Evolutionary conservation across 92 coral and sea anemone genomes (phyloP).

Genomic region (Actinernus sp.): DNA sequence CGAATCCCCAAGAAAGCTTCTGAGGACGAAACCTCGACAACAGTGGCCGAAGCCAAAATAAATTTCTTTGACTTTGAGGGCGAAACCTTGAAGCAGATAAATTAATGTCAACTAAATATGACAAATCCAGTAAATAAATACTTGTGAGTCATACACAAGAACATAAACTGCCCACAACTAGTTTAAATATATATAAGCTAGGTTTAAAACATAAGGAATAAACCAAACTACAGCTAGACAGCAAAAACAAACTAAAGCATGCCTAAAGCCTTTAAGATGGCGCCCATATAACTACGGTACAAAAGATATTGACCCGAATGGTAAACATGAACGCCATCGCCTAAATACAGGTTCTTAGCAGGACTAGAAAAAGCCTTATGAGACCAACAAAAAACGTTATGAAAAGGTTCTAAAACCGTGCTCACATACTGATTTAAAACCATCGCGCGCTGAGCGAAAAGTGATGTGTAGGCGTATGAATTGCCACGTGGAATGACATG

Average conservation of each 20-base stretch:
- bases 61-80: too few species aligned
- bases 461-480: background rate
- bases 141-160: too few species aligned
- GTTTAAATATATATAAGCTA: too few species aligned
- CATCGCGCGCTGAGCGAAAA: slow-evolving; percentile 15
- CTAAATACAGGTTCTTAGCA: slow-evolving; percentile 26
- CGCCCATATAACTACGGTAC: slow-evolving; percentile 69
- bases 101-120: too few species aligned
- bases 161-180: too few species aligned
- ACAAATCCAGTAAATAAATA: too few species aligned
- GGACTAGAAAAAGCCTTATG: slow-evolving; percentile 38
- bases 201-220: too few species aligned
- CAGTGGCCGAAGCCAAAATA: too few species aligned
- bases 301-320: slow-evolving; percentile 47
- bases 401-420: slow-evolving; percentile 38
- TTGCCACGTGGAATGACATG: slow-evolving; percentile 34
- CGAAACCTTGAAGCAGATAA: too few species aligned
- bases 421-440: slow-evolving; percentile 36
- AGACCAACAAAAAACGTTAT: slow-evolving; percentile 40
- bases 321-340: slow-evolving; percentile 58
- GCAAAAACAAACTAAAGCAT: slow-evolving; percentile 1
- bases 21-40: too few species aligned
- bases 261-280: slow-evolving; percentile 33
- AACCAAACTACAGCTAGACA: too few species aligned
- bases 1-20: too few species aligned